phyloP scores from a whole-genome alignment of 2,888 invertebrate genomes.

The Bombyx huttoni region DNA sequence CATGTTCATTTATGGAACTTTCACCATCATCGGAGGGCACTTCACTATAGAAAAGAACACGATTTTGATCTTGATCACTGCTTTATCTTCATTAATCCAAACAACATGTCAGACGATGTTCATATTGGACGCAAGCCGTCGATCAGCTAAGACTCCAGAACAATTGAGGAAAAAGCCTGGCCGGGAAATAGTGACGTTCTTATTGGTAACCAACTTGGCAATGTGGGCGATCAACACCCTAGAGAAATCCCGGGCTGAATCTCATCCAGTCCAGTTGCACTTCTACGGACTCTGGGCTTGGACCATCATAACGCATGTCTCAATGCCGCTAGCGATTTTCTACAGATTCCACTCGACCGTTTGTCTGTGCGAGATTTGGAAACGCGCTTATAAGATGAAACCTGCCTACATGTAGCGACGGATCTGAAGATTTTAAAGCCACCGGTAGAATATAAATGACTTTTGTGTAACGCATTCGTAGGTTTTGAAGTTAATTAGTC shows the following conservation, averaged over 20 bases:
- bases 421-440: constrained; percentile 43
- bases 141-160: constrained; percentile 85
- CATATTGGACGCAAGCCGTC: constrained; percentile 89
- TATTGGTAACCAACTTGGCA: constrained; percentile 90
- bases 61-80: constrained; percentile 85
- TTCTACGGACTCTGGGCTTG: constrained; percentile 96
- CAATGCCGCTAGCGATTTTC: constrained; percentile 93
- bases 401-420: constrained; percentile 85
- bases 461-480: constrained; percentile 30
- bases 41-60: constrained; percentile 87
- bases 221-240: constrained; percentile 96
- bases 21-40: constrained; percentile 94
- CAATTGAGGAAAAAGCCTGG: constrained; percentile 92
- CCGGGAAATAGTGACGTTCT: constrained; percentile 92
- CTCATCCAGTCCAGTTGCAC: constrained; percentile 91
- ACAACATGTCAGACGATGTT: constrained; percentile 93
- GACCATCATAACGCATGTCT: constrained; percentile 95
- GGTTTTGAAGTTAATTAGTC: constrained; percentile 23
- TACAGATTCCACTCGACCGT: constrained; percentile 96
- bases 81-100: constrained; percentile 88
- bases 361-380: constrained; percentile 97
- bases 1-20: constrained; percentile 93
- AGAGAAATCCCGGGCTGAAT: constrained; percentile 91
- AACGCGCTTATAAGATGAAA: constrained; percentile 93
- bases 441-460: background rate